These are phyloP conservation scores for Himalopsyche japonica DNA, from an alignment of 2,888 invertebrate genomes.

Conservation along the genomic window DNA sequence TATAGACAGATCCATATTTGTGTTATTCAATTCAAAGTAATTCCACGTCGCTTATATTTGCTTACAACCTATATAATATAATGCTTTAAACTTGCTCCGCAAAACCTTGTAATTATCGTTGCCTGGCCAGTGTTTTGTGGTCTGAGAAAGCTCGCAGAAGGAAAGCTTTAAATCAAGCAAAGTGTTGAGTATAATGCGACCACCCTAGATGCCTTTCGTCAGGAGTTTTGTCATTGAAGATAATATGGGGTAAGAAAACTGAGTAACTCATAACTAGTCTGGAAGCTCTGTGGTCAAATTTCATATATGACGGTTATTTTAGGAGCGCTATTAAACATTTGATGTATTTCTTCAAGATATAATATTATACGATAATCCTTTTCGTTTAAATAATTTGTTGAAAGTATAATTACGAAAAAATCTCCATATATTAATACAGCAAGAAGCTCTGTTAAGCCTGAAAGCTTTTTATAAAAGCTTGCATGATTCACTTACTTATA, in stretches of 20 bases:
- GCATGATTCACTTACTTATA: no score
- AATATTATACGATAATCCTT: no score
- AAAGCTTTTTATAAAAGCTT: no score
- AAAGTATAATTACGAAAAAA: no score
- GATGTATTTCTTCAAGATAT: no score
- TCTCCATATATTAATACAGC: no score
- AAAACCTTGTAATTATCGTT: slow-evolving; percentile 33
- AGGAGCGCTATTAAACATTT: not conserved
- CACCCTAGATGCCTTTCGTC: slow-evolving; percentile 12
- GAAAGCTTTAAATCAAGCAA: slow-evolving; percentile 17
- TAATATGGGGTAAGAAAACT: not conserved
- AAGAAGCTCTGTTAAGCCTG: no score
- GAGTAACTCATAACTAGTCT: not conserved
- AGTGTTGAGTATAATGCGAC: not conserved
- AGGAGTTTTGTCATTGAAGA: slow-evolving; percentile 7
- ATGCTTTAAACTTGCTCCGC: not conserved
- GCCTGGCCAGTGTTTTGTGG: slow-evolving; percentile 24
- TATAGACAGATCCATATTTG: no score
- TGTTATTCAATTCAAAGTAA: no score
- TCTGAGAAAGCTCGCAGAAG: slow-evolving; percentile 1
- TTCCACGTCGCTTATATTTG: no score
- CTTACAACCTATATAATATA: no score
- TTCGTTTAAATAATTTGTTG: no score
- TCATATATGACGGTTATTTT: not conserved
- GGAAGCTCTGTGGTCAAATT: not conserved